Percentiles rank a stretch among this genome's conserved stretches.
Evolutionary conservation across 2,797 vertebrate genomes (phyloP).

Genomic region (Hoplostethus atlanticus): DNA sequence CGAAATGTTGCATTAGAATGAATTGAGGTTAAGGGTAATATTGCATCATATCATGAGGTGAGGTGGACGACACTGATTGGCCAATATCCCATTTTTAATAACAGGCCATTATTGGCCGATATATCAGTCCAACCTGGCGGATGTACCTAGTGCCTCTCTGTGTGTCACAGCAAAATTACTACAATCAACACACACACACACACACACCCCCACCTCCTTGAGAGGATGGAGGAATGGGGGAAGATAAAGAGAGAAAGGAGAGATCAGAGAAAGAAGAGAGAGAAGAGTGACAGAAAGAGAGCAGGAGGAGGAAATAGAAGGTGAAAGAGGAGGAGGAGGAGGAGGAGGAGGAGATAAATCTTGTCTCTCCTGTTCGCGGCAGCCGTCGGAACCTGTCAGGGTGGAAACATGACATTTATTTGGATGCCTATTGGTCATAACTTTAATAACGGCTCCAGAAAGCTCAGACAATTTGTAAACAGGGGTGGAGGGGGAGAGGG

Average conservation of each 20-base stretch:
- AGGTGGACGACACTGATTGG: neutral
- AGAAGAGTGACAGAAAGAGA: slow-evolving; percentile 36
- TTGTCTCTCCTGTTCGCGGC: slow-evolving; percentile 42
- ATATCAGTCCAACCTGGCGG: slow-evolving; percentile 7
- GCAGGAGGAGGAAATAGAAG: slow-evolving; percentile 57
- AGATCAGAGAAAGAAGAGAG: neutral
- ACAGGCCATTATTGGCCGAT: neutral
- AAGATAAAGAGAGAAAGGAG: neutral
- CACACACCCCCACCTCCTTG: slow-evolving; percentile 38
- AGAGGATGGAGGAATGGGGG: slow-evolving; percentile 26
- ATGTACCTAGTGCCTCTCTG: neutral
- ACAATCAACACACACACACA: slow-evolving; percentile 46
- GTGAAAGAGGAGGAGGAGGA: slow-evolving; percentile 31
- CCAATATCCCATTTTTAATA: neutral
- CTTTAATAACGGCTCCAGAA: slow-evolving; percentile 53
- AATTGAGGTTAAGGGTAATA: neutral
- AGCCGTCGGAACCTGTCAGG: slow-evolving; percentile 29
- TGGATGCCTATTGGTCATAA: slow-evolving; percentile 47
- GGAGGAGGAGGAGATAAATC: slow-evolving; percentile 56
- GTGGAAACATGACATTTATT: slow-evolving; percentile 66
- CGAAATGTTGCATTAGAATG: neutral
- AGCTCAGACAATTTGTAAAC: slow-evolving; percentile 40
- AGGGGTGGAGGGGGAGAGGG: neutral
- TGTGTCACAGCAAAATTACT: slow-evolving; percentile 39
- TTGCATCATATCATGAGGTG: neutral